Base-by-base conservation (phyloP, 1,140 invertebrate species). In the Ips typographus region DNA sequence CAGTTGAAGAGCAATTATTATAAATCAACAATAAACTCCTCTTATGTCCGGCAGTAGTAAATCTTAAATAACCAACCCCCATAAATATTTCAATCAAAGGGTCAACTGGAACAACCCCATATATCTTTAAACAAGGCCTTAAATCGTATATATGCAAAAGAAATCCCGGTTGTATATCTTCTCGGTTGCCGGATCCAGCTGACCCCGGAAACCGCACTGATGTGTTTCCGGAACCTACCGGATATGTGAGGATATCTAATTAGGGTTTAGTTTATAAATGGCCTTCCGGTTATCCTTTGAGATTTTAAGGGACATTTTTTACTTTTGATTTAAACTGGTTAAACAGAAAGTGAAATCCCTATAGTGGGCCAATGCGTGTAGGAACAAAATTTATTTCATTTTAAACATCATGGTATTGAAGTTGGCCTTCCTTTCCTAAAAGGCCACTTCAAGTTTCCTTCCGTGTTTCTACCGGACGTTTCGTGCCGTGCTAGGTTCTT, bases 11-110 rank as follows among this genome's bases (percentile, higher is more conserved):
- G 22, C 22, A 22, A 22, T 22, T 22, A 22, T 22, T 22, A 22
- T 22, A 22, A 22, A 22, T 22, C 22, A 22, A 22, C 22, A 22
- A 22, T 22, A 22, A 22, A 22, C 22, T 22, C 22, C 22, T 22
- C 22, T 22, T 22, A 22, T 22, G 22, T 22, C 22, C 22, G 22
- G 22, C 22, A 22, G 22, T 22, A 22, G 22, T 22, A 22, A 22
- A 22, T 22, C 22, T 22, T 22, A 22, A 22, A 22, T 22, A 22
- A 22, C 22, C 22, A 22, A 22, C 22, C 47, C 61, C 44, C 67
- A 69, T 69, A 69, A 62, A 69, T 69, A 41, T 57, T 69, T 63
- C 67, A 69, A 69, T 69, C 67, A 69, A 62, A 43, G 52, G 67
- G 61, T 69, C 57, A 67, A 36, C n/a, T 42, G 40, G 41, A 65